These are phyloP conservation scores for Petrocephalus microphthalmus DNA, from an alignment of 2,113 vertebrate genomes.

Conservation along the genomic window DNA sequence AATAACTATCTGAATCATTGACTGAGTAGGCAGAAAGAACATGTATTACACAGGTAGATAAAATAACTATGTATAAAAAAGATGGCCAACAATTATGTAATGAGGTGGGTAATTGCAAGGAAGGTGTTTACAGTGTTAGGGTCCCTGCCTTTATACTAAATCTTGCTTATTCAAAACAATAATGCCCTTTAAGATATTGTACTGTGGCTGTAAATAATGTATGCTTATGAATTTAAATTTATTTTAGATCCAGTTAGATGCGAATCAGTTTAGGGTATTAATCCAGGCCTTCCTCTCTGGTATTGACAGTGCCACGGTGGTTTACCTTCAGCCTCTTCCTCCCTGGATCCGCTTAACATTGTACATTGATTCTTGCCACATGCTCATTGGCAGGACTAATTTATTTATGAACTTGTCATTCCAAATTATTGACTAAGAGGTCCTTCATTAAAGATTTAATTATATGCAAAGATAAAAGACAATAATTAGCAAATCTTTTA, in stretches of 20 bases:
- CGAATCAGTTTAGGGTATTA: neutral
- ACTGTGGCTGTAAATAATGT: neutral
- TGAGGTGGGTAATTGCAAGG: neutral
- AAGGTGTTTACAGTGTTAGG: neutral
- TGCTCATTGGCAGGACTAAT: conserved; percentile 86
- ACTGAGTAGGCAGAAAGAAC: neutral
- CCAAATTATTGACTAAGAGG: conserved; percentile 85
- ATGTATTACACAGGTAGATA: neutral
- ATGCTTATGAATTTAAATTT: neutral
- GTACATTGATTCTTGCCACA: conserved; percentile 76
- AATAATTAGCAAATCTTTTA: conserved; percentile 86
- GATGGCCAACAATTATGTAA: neutral
- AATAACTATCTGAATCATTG: neutral
- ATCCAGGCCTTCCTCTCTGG: conserved; percentile 22
- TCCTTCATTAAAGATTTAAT: conserved; percentile 91
- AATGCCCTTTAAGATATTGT: neutral
- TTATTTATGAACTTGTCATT: conserved; percentile 99
- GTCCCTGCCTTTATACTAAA: neutral
- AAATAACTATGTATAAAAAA: neutral
- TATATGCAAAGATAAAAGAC: conserved; percentile 92
- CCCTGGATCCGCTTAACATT: conserved; percentile 72
- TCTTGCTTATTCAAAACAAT: neutral
- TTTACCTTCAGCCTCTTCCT: conserved; percentile 34
- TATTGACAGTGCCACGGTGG: conserved; percentile 31
- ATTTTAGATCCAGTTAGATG: neutral